Evolutionary conservation across 2,888 invertebrate species (phyloP), one percentile per base, ranked within the genome.

Genomic region (Cynaeus angustus): DNA sequence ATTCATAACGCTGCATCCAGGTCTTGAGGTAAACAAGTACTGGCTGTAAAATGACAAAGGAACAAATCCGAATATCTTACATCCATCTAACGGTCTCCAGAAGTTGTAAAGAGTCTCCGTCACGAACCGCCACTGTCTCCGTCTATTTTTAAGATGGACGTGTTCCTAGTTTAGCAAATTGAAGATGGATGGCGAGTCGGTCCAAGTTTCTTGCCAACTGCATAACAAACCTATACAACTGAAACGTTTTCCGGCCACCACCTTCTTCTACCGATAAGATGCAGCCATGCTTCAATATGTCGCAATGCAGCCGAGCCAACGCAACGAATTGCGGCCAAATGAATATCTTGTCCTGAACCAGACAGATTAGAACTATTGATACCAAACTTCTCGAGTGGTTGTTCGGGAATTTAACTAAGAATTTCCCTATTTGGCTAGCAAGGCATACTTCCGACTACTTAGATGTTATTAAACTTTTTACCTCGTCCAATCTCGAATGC

Each of bases 251-350:
- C 74, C 72, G 72, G 72, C 68, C 66, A 56, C 65, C 74, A 61
- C 48, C 50, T 66, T 65, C 53, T 66, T 41, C 48, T 26, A 58
- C 72, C 74, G 80, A 80, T 81, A 79, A 79, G 80, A 78, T 79
- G 79, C 80, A 79, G 77, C 79, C 80, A 80, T 82, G 81, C 79
- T 78, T 80, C 80, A 80, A 81, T 79, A 79, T 81, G 83, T 81
- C 83, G 83, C 83, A 83, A 78, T 83, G 82, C 83, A 81, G 82
- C 73, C 46, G 62, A 38, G 79, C 77, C 67, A 72, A 74, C 78
- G 74, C 77, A 76, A 76, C 77, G 76, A 69, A 76, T 76, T 56
- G 56, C 64, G 68, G 53, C 50, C 43, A 61, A 53, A 50, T 10
- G 58, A 43, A 59, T 45, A 65, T 53, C 53, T 65, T 46, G 45